phyloP scores from a whole-genome alignment of 2,113 vertebrate genomes.

The Potamarius usumacintae region DNA sequence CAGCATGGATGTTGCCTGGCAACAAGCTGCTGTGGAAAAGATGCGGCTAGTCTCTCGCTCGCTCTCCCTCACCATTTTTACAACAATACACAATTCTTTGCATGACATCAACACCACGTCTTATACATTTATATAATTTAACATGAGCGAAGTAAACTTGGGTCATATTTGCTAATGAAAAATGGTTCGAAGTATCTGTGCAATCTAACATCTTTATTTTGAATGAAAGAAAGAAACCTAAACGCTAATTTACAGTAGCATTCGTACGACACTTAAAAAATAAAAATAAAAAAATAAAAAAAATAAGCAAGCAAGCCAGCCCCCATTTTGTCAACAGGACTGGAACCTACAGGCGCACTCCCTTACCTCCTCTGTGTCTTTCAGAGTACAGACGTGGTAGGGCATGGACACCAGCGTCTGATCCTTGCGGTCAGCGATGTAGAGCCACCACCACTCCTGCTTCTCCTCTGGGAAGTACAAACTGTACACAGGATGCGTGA shows the following conservation, averaged over 20 bases:
- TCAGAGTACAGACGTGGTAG: slow-evolving; percentile 94
- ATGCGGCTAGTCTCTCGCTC: slow-evolving; percentile 20
- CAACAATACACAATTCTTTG: background rate
- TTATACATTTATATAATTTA: background rate
- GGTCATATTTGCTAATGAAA: background rate
- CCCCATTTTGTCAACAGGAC: background rate
- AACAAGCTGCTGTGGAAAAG: slow-evolving; percentile 58
- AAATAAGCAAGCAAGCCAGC: too few species aligned
- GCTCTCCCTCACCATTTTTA: background rate
- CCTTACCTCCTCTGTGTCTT: slow-evolving; percentile 92
- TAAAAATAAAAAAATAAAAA: too few species aligned
- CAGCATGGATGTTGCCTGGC: slow-evolving; percentile 68
- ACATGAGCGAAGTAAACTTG: background rate
- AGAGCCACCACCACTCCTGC: slow-evolving; percentile 99
- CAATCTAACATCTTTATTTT: background rate
- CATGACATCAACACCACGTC: background rate
- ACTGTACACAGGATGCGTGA: slow-evolving; percentile 94
- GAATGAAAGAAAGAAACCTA: background rate
- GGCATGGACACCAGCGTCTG: slow-evolving; percentile 97
- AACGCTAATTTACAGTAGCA: background rate
- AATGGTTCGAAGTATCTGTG: background rate
- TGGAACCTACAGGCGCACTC: too few species aligned
- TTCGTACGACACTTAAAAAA: background rate
- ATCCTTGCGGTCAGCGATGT: slow-evolving; percentile 93
- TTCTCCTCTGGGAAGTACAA: slow-evolving; percentile 98